Evolutionary conservation across 2,797 vertebrate genomes (phyloP).

Genomic region (Poecilia picta): DNA sequence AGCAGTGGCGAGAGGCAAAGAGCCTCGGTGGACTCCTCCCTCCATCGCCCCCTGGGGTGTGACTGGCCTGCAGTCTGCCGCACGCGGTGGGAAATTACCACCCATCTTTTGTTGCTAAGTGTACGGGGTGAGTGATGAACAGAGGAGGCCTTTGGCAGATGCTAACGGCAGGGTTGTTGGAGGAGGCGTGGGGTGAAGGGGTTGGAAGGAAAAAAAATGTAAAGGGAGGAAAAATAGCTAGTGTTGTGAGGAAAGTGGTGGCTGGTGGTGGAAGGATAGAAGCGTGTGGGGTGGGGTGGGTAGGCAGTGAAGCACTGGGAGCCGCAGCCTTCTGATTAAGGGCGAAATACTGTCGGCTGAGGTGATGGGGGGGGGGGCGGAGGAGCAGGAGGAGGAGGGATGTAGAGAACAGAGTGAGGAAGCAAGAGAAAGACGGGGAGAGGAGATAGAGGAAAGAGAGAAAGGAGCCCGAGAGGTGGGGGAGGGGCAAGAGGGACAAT

Average conservation of each 20-base stretch:
- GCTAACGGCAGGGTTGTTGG: slow-evolving; percentile 82
- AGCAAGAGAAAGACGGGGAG: slow-evolving; percentile 48
- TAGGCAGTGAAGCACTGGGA: slow-evolving; percentile 52
- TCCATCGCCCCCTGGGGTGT: slow-evolving; percentile 49
- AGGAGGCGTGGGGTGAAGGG: slow-evolving; percentile 32
- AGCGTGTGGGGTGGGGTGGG: slow-evolving; percentile 28
- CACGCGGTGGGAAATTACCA: slow-evolving; percentile 75
- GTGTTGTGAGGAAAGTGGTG: slow-evolving; percentile 53
- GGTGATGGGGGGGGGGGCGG: slow-evolving; percentile 52
- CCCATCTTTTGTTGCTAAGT: slow-evolving; percentile 83
- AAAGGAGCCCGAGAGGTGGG: slow-evolving; percentile 53
- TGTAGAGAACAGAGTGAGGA: slow-evolving; percentile 60
- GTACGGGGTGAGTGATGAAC: slow-evolving; percentile 81
- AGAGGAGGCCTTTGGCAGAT: slow-evolving; percentile 82
- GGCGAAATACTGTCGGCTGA: slow-evolving; percentile 75
- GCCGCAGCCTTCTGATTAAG: slow-evolving; percentile 80
- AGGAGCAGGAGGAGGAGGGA: slow-evolving; percentile 37
- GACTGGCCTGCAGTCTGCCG: slow-evolving; percentile 59
- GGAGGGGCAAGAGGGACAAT: slow-evolving; percentile 74
- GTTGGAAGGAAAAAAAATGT: slow-evolving; percentile 45
- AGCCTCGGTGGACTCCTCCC: slow-evolving; percentile 31
- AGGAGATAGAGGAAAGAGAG: slow-evolving; percentile 53
- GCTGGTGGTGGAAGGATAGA: slow-evolving; percentile 65
- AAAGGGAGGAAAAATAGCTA: slow-evolving; percentile 57
- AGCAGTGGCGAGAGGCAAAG: slow-evolving; percentile 52